Base-by-base conservation (phyloP, 2,888 invertebrate genomes). In the Scrobipalpa atriplicella region DNA sequence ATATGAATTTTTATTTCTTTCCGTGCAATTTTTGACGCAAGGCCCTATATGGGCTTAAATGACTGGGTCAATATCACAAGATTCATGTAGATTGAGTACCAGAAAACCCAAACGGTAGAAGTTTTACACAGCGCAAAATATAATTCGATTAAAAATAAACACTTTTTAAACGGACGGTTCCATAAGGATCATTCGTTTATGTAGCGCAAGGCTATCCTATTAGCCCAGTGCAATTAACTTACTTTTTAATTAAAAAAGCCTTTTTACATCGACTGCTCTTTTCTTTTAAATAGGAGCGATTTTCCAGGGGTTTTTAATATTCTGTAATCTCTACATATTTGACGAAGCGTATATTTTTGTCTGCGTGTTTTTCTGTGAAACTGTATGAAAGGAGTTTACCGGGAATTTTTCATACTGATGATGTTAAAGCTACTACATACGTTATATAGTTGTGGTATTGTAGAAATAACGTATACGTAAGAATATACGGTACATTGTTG, bases 181-280 rank as follows among this genome's bases (percentile, higher is more conserved):
- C 52, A 52, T 19, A 52, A 52, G 52, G 52, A 52, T 52, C 52
- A 52, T 52, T 52, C 52, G 18, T 52, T 52, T 52, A 52, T 52
- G 52, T 19, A 52, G 52, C 52, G 19, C 52, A 11, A 56, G 56
- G 56, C 56, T 56, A 56, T 56, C 52, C 52, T 56, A 56, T 29
- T 56, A 56, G n/a, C 56, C 13, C 13, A 19, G 56, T 56, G 56
- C 21, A 29, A 56, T 56, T 29, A 56, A 21, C 56, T 56, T n/a
- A 56, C 56, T 56, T 56, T 21, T 56, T 56, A 10, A 56, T 29
- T 29, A 29, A 52, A 52, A 52, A 56, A 36, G 13, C 56, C 3
- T 56, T 56, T 56, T 56, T 56, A 29, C 29, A 56, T 56, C 36
- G 29, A 56, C 56, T 29, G 36, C 29, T 56, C 56, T 56, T 29